A percentile compares a stretch with the other conserved stretches of the same genome.
Conservation (phyloP, 2,888 invertebrate genomes). For the Schrankia costaestrigalis region DNA sequence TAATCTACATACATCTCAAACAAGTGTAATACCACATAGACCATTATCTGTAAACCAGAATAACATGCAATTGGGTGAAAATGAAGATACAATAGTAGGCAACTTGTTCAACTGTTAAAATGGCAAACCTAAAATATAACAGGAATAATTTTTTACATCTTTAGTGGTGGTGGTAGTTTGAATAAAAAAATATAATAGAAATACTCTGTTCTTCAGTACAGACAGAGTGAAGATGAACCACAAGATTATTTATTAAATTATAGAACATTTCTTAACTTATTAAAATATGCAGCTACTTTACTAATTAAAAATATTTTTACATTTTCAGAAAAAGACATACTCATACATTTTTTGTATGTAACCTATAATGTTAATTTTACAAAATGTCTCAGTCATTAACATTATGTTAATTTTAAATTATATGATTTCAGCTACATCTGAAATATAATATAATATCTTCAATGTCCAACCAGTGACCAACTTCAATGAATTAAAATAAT, state of each 20-base stretch:
- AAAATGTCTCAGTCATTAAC: conserved; percentile 29
- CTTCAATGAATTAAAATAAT: too few species aligned
- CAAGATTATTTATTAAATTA: conserved; percentile 11
- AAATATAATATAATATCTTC: conserved; percentile 8
- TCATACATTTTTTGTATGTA: conserved; percentile 27
- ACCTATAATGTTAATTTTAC: conserved; percentile 22
- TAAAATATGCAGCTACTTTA: conserved; percentile 23
- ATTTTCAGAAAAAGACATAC: conserved; percentile 29
- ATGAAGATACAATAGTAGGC: too few species aligned
- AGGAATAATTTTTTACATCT: too few species aligned
- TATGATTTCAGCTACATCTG: conserved; percentile 15
- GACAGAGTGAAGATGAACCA: too few species aligned
- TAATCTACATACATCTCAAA: neutral
- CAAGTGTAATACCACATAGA: neutral
- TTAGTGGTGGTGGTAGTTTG: too few species aligned
- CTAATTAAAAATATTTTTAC: conserved; percentile 30
- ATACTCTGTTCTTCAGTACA: too few species aligned
- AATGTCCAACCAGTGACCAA: too few species aligned
- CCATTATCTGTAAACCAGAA: too few species aligned
- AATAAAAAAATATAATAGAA: too few species aligned
- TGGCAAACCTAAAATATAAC: too few species aligned
- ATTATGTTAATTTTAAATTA: conserved; percentile 18
- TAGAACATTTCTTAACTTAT: conserved; percentile 15
- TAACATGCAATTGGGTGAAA: too few species aligned
- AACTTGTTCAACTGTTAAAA: too few species aligned